phyloP scores from a whole-genome alignment of 2,888 invertebrate species.

The Monochamus alternatus region DNA sequence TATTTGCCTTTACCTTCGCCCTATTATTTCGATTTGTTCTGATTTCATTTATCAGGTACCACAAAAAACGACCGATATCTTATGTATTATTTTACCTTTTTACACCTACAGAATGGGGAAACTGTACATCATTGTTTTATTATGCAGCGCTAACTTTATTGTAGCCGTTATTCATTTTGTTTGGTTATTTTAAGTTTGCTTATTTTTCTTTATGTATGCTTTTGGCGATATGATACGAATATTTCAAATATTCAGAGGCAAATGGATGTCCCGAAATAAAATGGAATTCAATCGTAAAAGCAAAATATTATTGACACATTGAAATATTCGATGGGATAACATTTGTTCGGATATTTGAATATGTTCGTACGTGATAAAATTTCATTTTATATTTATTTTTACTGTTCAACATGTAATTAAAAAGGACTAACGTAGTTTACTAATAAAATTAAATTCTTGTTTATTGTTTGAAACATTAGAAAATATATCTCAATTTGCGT shows the following conservation, averaged over 20 bases:
- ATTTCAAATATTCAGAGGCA: constrained; percentile 33
- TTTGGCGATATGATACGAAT: constrained; percentile 27
- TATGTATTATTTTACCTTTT: constrained; percentile 27
- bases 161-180: constrained; percentile 44
- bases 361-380: constrained; percentile 26
- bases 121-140: constrained; percentile 49
- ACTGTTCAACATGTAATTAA: constrained; percentile 20
- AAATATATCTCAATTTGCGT: constrained; percentile 42
- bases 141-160: constrained; percentile 34
- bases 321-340: constrained; percentile 10
- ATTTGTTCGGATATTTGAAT: constrained; percentile 26
- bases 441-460: constrained; percentile 26
- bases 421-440: constrained; percentile 27
- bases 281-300: constrained; percentile 29
- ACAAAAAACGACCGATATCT: constrained; percentile 16
- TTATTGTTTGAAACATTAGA: constrained; percentile 38
- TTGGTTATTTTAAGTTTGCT: constrained; percentile 48
- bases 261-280: constrained; percentile 19
- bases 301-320: constrained; percentile 19
- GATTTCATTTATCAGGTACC: constrained; percentile 16
- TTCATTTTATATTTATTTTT: constrained; percentile 24
- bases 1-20: constrained; percentile 40
- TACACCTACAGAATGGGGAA: constrained; percentile 45
- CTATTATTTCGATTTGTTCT: constrained; percentile 40
- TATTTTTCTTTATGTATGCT: constrained; percentile 44